These are phyloP conservation scores for Cairina moschata DNA, from an alignment of 2,113 vertebrate species.

Conservation along the genomic window DNA sequence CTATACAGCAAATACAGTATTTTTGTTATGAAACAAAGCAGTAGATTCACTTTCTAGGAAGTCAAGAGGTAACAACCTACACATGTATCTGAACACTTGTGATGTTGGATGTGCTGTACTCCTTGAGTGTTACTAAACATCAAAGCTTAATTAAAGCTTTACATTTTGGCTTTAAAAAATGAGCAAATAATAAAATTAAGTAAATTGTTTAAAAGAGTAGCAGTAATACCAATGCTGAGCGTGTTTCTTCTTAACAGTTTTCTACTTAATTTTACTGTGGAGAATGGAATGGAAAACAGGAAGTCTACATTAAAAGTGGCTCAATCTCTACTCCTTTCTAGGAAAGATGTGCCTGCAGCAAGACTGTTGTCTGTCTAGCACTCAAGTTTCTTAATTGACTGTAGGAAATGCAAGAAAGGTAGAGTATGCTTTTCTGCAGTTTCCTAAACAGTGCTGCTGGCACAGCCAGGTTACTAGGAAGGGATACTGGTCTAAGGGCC, in stretches of 20 bases:
- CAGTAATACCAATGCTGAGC: background rate
- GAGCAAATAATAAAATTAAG: background rate
- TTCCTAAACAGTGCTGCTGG: background rate
- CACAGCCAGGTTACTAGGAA: background rate
- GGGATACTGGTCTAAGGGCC: background rate
- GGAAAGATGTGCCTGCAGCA: background rate
- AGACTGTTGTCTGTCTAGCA: background rate
- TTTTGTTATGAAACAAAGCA: background rate
- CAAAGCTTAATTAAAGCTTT: background rate
- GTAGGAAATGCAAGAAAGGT: background rate
- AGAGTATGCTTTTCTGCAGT: background rate
- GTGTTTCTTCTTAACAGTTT: background rate
- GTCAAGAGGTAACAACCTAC: background rate
- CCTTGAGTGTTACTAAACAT: background rate
- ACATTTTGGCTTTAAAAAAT: background rate
- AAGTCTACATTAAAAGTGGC: background rate
- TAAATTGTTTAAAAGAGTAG: background rate
- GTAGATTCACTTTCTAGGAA: background rate
- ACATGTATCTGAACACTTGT: background rate
- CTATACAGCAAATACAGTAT: background rate
- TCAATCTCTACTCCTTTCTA: background rate
- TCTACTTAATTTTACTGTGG: background rate
- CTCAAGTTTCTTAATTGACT: background rate
- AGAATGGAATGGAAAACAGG: background rate
- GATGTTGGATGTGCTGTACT: background rate